Conservation (phyloP, 1,140 invertebrate species). For the Euborellia annulipes region DNA sequence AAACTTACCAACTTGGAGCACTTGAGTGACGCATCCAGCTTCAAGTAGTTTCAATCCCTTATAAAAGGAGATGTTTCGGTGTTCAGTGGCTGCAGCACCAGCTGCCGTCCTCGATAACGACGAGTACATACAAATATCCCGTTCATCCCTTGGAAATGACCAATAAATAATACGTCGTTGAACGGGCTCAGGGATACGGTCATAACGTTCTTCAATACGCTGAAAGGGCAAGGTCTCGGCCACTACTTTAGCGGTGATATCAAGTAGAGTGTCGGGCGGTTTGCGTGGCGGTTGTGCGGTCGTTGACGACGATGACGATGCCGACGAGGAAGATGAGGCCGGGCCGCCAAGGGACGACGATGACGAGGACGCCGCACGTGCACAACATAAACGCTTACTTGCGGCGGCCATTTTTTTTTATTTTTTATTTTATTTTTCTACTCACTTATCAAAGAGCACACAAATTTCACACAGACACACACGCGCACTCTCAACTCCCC, state of each 20-base stretch:
- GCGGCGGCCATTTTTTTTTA: no score
- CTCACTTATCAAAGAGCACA: no score
- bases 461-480: no score
- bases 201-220: slow-evolving; percentile 69
- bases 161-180: slow-evolving; percentile 74
- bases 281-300: no score
- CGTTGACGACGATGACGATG: no score
- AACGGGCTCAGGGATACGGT: slow-evolving; percentile 73
- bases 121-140: slow-evolving; percentile 79
- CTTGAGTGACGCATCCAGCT: slow-evolving; percentile 59
- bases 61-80: slow-evolving; percentile 67
- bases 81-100: slow-evolving; percentile 32
- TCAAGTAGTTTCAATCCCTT: slow-evolving; percentile 68
- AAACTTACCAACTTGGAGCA: slow-evolving; percentile 80
- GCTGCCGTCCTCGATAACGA: slow-evolving; percentile 44
- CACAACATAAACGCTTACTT: no score
- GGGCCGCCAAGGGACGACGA: no score
- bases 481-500: no score
- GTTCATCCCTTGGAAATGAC: slow-evolving; percentile 73
- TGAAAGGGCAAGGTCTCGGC: slow-evolving; percentile 73
- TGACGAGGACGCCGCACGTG: no score
- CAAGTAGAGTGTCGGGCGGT: slow-evolving; percentile 51
- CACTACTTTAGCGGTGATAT: slow-evolving; percentile 68
- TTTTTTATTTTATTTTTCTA: no score
- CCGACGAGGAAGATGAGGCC: no score